Percentiles rank a stretch among this genome's conserved stretches.
phyloP scores from a whole-genome alignment of 2,113 vertebrate genomes.

The Vidua macroura region DNA sequence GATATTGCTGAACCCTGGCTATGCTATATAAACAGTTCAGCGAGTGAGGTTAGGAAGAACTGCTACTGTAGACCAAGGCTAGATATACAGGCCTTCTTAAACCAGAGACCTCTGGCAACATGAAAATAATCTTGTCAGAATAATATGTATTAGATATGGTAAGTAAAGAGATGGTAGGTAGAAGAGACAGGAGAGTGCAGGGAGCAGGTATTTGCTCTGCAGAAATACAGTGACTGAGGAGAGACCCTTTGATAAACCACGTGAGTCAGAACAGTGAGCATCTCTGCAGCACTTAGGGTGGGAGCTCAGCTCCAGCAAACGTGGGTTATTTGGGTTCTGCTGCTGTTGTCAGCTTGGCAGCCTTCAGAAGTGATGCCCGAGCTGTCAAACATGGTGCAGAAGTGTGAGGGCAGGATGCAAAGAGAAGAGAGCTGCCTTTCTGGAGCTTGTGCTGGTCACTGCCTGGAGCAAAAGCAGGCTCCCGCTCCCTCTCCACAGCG shows the following conservation, averaged over 20 bases:
- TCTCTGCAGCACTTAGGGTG: neutral
- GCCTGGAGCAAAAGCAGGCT: rapidly evolving
- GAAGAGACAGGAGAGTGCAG: neutral
- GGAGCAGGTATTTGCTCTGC: neutral
- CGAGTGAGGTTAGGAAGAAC: neutral
- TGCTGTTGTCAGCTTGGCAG: neutral
- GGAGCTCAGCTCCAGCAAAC: neutral
- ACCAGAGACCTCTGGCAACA: neutral
- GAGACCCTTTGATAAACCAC: neutral
- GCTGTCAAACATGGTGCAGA: neutral
- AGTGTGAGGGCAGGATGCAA: neutral
- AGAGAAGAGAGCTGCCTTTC: neutral
- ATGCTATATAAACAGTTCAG: neutral
- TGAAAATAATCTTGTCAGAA: neutral
- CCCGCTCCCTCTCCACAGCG: rapidly evolving
- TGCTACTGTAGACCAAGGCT: neutral
- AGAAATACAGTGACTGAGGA: neutral
- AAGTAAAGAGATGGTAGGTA: neutral
- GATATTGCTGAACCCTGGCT: neutral
- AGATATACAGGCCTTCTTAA: neutral
- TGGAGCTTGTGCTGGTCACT: neutral
- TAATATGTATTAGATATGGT: neutral
- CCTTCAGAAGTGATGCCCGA: neutral
- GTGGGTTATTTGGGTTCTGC: neutral
- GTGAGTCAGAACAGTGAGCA: neutral